Evolutionary conservation across 2,888 invertebrate genomes (phyloP).

Genomic region (Andrena bicolor): DNA sequence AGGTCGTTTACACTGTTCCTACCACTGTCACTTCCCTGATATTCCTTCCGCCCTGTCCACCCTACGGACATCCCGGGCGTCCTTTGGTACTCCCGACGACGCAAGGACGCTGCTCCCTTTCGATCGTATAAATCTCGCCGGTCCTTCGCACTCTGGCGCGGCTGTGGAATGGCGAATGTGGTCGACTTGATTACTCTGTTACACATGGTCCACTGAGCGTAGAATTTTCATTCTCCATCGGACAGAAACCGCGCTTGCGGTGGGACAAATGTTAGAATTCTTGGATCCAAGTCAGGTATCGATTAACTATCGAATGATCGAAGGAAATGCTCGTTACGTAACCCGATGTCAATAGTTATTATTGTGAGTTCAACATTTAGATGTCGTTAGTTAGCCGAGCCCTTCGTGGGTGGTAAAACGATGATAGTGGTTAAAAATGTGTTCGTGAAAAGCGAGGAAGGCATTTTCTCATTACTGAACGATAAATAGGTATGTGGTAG

Average conservation of each 20-base stretch:
- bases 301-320: too few relatives aligned
- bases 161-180: background rate
- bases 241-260: background rate
- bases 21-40: constrained; percentile 52
- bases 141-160: background rate
- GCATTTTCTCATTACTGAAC: background rate
- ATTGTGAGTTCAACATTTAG: too few relatives aligned
- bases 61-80: background rate
- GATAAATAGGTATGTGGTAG: background rate
- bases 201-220: background rate
- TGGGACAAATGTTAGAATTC: background rate
- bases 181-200: background rate
- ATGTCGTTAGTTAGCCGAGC: background rate
- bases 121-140: background rate
- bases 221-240: background rate
- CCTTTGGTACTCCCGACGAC: background rate
- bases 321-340: too few relatives aligned
- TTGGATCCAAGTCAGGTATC: background rate
- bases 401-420: background rate
- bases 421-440: background rate
- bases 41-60: constrained; percentile 18
- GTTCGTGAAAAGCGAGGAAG: background rate
- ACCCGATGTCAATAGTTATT: too few relatives aligned
- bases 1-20: constrained; percentile 78
- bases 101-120: constrained; percentile 1